phyloP scores from a whole-genome alignment of 2,888 invertebrate species.

The Xiphydria camelus region DNA sequence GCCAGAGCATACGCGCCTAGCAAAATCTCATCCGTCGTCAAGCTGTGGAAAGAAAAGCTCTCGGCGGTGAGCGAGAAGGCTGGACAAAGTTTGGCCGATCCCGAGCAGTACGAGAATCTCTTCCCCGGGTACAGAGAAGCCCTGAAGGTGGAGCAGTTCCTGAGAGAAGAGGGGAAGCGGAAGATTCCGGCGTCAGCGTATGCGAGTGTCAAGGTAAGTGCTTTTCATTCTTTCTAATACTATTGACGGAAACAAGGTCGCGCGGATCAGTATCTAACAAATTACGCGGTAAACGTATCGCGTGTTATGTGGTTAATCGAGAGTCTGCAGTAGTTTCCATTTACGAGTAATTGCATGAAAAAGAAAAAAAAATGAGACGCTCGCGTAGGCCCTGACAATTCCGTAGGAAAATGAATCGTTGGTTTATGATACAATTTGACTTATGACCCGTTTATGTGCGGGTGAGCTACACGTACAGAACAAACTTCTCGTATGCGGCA shows the following conservation, averaged over 20 bases:
- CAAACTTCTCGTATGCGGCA: not conserved
- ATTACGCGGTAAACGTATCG: not conserved
- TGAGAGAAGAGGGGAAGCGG: constrained; percentile 58
- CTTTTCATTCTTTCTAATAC: too few species aligned
- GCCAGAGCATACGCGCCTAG: constrained; percentile 90
- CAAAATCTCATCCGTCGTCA: constrained; percentile 83
- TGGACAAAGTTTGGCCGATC: constrained; percentile 93
- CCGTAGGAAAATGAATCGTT: too few species aligned
- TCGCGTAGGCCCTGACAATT: too few species aligned
- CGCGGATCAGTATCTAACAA: too few species aligned
- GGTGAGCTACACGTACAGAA: too few species aligned
- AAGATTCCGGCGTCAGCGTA: constrained; percentile 66
- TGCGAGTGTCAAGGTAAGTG: constrained; percentile 50
- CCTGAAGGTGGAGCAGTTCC: constrained; percentile 71
- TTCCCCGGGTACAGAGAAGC: constrained; percentile 84
- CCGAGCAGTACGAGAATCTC: constrained; percentile 92
- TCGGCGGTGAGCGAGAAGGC: constrained; percentile 84
- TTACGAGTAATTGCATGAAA: too few species aligned
- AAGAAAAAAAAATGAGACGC: too few species aligned
- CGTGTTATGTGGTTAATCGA: too few species aligned
- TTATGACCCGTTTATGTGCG: too few species aligned
- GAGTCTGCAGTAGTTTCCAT: too few species aligned
- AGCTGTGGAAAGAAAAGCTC: constrained; percentile 84
- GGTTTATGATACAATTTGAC: too few species aligned
- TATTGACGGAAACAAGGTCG: too few species aligned